A percentile compares a stretch with the other conserved stretches of the same genome.
Conservation (phyloP, 2,888 invertebrate genomes). For the Prenolepis imparis region DNA sequence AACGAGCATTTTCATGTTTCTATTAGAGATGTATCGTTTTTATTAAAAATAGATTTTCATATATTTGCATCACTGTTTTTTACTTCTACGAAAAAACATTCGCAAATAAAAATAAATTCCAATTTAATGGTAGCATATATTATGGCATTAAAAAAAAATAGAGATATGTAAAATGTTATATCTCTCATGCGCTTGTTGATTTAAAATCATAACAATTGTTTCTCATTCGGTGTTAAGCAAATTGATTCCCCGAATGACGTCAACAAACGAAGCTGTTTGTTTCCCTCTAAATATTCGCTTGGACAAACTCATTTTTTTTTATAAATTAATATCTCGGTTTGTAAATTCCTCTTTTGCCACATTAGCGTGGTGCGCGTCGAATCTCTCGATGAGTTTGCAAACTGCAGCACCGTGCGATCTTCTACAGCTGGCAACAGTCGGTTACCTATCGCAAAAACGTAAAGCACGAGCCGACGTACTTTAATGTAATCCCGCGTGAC, state of each 20-base stretch:
- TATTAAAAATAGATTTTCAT: conserved; percentile 13
- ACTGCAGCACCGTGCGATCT: conserved; percentile 66
- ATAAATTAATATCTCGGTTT: conserved; percentile 50
- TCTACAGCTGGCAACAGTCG: conserved; percentile 67
- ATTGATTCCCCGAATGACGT: background rate
- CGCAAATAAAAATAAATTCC: background rate
- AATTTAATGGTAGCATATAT: background rate
- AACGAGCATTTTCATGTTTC: conserved; percentile 35
- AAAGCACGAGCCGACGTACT: conserved; percentile 41
- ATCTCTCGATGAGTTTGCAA: conserved; percentile 20
- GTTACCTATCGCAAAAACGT: conserved; percentile 65
- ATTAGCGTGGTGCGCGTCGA: conserved; percentile 9
- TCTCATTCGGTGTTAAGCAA: conserved; percentile 14
- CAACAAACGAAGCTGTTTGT: conserved; percentile 25
- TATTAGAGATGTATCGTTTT: background rate
- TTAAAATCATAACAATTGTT: conserved; percentile 31
- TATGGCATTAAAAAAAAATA: background rate
- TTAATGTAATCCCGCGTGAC: conserved; percentile 66
- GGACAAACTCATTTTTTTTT: conserved; percentile 3
- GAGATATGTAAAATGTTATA: background rate
- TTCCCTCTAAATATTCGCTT: background rate
- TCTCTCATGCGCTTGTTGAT: background rate
- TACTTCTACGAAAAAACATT: conserved; percentile 1
- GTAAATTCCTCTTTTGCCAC: conserved; percentile 44
- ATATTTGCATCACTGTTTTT: background rate